A percentile compares a stretch with the other conserved stretches of the same genome.
phyloP scores from a whole-genome alignment of 2,113 vertebrate genomes.

The Rhineura floridana region DNA sequence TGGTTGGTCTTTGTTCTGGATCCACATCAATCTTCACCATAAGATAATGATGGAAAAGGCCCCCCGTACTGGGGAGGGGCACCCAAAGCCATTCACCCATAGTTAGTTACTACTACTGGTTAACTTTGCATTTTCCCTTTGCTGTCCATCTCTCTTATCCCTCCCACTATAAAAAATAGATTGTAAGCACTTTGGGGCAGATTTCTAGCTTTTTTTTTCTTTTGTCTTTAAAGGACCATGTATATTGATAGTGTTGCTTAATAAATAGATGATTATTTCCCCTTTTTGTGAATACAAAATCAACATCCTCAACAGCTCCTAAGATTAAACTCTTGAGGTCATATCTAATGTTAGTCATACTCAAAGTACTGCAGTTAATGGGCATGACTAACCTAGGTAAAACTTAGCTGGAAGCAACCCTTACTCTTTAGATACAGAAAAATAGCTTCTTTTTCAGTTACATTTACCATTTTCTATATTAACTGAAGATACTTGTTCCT shows the following conservation, averaged over 20 bases:
- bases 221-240: neutral
- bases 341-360: too few species aligned
- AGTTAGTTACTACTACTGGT: neutral
- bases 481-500: neutral
- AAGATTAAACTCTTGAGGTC: neutral
- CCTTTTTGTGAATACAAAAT: neutral
- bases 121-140: neutral
- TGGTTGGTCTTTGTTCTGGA: neutral
- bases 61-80: neutral
- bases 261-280: too few species aligned
- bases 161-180: neutral
- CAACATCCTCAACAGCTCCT: neutral
- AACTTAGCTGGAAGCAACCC: too few species aligned
- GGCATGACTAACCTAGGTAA: too few species aligned
- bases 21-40: neutral
- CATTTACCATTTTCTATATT: neutral
- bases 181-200: neutral
- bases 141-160: neutral
- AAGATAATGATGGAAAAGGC: neutral
- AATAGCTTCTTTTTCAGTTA: conserved; percentile 17
- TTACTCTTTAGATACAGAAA: neutral
- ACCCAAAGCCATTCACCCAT: too few species aligned
- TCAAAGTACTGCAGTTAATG: too few species aligned
- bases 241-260: neutral
- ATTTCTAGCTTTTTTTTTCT: neutral